Base-by-base conservation (phyloP, 2,797 vertebrate species). In the Enteromius treurensis region DNA sequence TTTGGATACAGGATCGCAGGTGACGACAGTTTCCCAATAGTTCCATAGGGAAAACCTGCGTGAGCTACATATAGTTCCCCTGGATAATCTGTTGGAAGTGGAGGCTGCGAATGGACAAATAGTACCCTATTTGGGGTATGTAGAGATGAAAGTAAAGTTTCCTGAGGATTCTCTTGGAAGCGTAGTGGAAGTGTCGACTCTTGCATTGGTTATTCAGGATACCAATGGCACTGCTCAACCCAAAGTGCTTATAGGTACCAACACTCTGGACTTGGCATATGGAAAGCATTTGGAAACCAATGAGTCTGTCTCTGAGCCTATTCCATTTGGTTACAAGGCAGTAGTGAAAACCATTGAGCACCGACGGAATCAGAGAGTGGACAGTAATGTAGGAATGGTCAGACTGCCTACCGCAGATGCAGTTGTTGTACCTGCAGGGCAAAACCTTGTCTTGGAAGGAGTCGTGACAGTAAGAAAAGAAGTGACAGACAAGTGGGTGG, bases 71-170 rank as follows among this genome's bases (percentile, higher is more conserved):
- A 51, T 73, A 26, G 17, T 29, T 1, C 26, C 70, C 17, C 32
- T 73, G 70, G 23, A 73, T 0, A 73, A 74, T 17, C 21, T 47
- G 4, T 14, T 79, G 5, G 78, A 64, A 55, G 45, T 34, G n/a
- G 79, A 80, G n/a, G 79, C 42, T 70, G 79, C 79, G 0, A 80
- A 80, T 51, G 79, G 65, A 4, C 65, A 55, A 3, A 5, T 15
- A 70, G 65, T 80, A 8, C 79, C 79, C 17, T 80, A 80, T 34
- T 15, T 70, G 26, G 79, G 49, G 15, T 80, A 71, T 26, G 53
- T 80, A 29, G 29, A 80, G 14, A 14, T 80, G 19, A 70, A 17
- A 4, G 37, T 80, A 5, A 34, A 42, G 58, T 79, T 79, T 23
- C 77, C 77, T 23, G 23, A 79, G 10, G 37, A 65, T 17, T 65